Base-by-base conservation (phyloP, 2,113 vertebrate species). In the Bubo scandiacus region DNA sequence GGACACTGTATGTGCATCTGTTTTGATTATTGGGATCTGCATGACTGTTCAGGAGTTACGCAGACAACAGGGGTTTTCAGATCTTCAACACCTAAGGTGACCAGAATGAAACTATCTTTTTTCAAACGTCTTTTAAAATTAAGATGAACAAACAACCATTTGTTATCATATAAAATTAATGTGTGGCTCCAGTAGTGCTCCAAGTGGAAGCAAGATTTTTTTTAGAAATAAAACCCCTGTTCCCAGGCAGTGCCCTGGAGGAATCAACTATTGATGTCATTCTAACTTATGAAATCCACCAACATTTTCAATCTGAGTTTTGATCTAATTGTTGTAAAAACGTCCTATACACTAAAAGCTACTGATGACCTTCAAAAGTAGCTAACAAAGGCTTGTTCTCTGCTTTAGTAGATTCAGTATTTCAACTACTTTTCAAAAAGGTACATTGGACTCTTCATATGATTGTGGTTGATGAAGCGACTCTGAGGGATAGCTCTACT, bases 291-390 rank as follows among this genome's bases (percentile, higher is more conserved):
- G 95, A 97, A 97, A 92, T 95, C 94, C 71, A 94, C 96, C 95
- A 97, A 96, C 87, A 90, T 94, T 97, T 96, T 97, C 95, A 96
- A 94, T 94, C 94, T 77, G 87, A 95, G 91, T 96, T 97, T 97
- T 97, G 95, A 97, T 96, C 94, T 97, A 94, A 97, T 97, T 97
- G 97, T 97, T 97, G 95, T 91, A 95, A 97, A 96, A 94, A 95
- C 12, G 92, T 96, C 96, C 96, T 96, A 95, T 97, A 96, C 94
- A 95, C 92, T 95, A 92, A 96, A 96, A 94, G 89, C 89, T 92
- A 97, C 95, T 94, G 94, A 97, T 97, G 96, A 96, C 95, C 93
- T 97, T 97, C 96, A 97, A 96, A 97, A 96, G 94, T 95, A 94
- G 45, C 84, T 97, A 97, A 95, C 96, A 96, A 97, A 97, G 86